Percentiles rank a stretch among this genome's conserved stretches.
Conservation (phyloP, 2,888 invertebrate genomes). For the Drosophila falleni region DNA sequence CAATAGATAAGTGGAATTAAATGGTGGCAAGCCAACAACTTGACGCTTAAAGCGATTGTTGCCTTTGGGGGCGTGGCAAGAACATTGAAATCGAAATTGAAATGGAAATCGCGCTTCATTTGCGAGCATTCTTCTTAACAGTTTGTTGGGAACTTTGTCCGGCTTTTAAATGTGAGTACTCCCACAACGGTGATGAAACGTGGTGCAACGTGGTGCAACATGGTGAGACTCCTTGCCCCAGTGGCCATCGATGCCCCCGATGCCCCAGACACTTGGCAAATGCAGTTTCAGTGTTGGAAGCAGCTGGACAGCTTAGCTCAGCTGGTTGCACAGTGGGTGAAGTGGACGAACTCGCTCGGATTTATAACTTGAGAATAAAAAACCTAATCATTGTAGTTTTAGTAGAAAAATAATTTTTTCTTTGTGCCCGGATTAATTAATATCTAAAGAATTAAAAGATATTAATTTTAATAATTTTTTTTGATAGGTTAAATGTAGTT, state of each 20-base stretch:
- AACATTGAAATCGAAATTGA: constrained; percentile 6
- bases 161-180: constrained; percentile 12
- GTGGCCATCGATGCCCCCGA: not conserved
- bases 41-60: constrained; percentile 49
- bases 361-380: no score
- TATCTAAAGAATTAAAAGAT: no score
- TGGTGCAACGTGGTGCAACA: no score
- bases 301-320: constrained; percentile 11
- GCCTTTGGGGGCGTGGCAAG: constrained; percentile 47
- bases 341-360: no score
- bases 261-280: constrained; percentile 53
- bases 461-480: no score
- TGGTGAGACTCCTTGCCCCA: not conserved
- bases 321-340: no score
- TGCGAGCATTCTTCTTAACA: constrained; percentile 12
- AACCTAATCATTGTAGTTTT: no score
- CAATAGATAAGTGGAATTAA: constrained; percentile 19
- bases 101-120: constrained; percentile 22
- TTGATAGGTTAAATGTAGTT: no score
- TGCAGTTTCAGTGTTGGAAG: constrained; percentile 71
- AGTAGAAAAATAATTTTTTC: no score
- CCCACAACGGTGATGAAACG: constrained; percentile 2
- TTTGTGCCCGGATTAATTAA: no score
- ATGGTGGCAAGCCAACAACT: constrained; percentile 10
- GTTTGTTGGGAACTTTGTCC: constrained; percentile 12